Percentiles rank a stretch among this genome's conserved stretches.
These are phyloP conservation scores for Caenorhabditis inopinata DNA, from an alignment of 1,140 invertebrate species.

Conservation along the genomic window DNA sequence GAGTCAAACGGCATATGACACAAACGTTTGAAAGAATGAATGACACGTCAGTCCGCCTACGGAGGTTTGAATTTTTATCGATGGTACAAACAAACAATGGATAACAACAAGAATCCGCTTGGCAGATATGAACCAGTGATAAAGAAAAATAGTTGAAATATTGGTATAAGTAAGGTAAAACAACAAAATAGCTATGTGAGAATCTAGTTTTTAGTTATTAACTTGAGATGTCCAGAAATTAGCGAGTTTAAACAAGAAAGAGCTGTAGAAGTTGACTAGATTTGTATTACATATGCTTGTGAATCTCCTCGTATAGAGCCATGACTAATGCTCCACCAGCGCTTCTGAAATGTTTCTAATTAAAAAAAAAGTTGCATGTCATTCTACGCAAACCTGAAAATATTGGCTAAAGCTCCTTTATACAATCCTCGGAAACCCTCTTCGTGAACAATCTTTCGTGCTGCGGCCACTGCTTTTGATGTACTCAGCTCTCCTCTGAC, in stretches of 20 bases:
- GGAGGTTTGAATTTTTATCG: background rate
- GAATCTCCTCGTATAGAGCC: conserved; percentile 46
- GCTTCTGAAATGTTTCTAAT: conserved; percentile 18
- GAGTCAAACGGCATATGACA: background rate
- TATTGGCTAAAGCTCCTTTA: conserved; percentile 47
- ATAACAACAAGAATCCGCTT: background rate
- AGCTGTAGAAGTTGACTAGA: background rate
- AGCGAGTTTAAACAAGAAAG: too few relatives aligned
- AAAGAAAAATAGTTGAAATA: background rate
- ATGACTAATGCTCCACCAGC: conserved; percentile 42
- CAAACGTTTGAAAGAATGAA: background rate
- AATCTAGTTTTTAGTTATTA: background rate
- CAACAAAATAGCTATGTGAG: background rate
- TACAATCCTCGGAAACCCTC: conserved; percentile 43
- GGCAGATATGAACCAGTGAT: background rate
- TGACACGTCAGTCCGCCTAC: background rate
- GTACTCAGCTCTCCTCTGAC: conserved; percentile 38
- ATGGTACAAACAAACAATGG: background rate
- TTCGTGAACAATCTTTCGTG: conserved; percentile 10
- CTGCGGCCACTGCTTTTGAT: conserved; percentile 7
- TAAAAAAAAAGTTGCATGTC: background rate
- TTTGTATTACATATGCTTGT: conserved; percentile 37
- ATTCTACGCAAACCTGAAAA: conserved; percentile 22
- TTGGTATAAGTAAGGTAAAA: background rate
- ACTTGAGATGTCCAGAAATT: too few relatives aligned